A percentile compares a stretch with the other conserved stretches of the same genome.
Conservation (phyloP, 2,888 invertebrate species). For the Bombylius discolor region DNA sequence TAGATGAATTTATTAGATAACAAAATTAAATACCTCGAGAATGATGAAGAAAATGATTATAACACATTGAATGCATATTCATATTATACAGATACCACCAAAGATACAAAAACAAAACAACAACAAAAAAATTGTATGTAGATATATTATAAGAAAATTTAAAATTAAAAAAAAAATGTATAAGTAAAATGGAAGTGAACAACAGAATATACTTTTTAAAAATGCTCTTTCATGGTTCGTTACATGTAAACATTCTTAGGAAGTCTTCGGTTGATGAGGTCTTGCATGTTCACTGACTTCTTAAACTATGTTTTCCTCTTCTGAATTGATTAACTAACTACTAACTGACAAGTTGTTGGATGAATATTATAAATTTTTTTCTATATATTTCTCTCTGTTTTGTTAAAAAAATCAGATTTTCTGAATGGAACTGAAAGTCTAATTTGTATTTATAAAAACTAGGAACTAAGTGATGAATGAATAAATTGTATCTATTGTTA, state of each 20-base stretch:
- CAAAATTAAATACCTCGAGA: constrained; percentile 7
- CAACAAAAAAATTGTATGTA: too few species aligned
- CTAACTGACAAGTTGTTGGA: neutral
- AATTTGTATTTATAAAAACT: too few species aligned
- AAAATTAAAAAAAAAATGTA: too few species aligned
- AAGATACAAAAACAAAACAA: neutral
- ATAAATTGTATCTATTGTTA: too few species aligned
- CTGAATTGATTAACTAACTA: neutral
- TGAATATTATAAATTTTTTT: too few species aligned
- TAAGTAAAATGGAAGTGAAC: too few species aligned
- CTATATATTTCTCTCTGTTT: too few species aligned
- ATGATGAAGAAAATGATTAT: constrained; percentile 1
- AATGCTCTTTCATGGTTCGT: constrained; percentile 12
- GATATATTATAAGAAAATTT: too few species aligned
- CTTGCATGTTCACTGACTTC: neutral
- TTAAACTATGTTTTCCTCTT: neutral
- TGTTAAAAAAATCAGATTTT: too few species aligned
- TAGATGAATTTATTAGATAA: neutral
- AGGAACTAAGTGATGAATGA: too few species aligned
- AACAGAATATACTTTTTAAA: neutral
- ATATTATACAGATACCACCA: neutral
- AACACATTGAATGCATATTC: neutral
- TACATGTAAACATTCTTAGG: constrained; percentile 1
- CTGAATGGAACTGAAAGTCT: too few species aligned
- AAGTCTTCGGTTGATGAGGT: neutral